A percentile compares a stretch with the other conserved stretches of the same genome.
These are phyloP conservation scores for Chlorops oryzae DNA, from an alignment of 1,140 invertebrate species.

Conservation along the genomic window DNA sequence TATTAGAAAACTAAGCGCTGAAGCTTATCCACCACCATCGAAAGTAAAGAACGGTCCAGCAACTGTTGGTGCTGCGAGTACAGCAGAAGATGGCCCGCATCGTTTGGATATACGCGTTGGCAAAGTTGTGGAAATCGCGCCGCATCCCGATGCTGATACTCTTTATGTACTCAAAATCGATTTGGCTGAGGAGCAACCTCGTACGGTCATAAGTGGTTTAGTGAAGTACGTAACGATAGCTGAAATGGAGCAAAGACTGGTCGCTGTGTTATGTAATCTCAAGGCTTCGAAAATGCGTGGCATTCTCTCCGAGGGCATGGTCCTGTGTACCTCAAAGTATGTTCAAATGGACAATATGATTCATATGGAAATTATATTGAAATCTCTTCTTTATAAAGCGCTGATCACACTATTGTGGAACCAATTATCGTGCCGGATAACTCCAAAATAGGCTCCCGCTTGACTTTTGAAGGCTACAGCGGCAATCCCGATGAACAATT, in stretches of 20 bases:
- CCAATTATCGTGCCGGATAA: slow-evolving; percentile 69
- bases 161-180: slow-evolving; percentile 93
- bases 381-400: slow-evolving; percentile 45
- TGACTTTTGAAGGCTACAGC: slow-evolving; percentile 72
- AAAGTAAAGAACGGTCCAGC: slow-evolving; percentile 53
- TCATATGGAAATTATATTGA: neutral
- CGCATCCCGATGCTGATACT: slow-evolving; percentile 91
- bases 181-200: slow-evolving; percentile 62
- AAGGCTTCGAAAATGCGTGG: slow-evolving; percentile 92
- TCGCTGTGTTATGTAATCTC: slow-evolving; percentile 87
- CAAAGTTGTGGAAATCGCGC: slow-evolving; percentile 82
- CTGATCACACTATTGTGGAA: slow-evolving; percentile 74
- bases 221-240: slow-evolving; percentile 84
- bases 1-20: slow-evolving; percentile 51
- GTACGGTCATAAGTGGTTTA: slow-evolving; percentile 81
- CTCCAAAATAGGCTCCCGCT: slow-evolving; percentile 70
- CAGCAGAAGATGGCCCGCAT: slow-evolving; percentile 63
- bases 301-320: slow-evolving; percentile 83
- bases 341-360: slow-evolving; percentile 25
- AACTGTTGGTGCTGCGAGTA: slow-evolving; percentile 32
- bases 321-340: slow-evolving; percentile 82
- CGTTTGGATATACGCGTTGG: slow-evolving; percentile 87
- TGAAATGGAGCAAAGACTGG: slow-evolving; percentile 78
- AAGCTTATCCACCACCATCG: slow-evolving; percentile 73
- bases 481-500: slow-evolving; percentile 74